Base-by-base conservation (phyloP, 2,888 invertebrate genomes). In the Idaea aversata region DNA sequence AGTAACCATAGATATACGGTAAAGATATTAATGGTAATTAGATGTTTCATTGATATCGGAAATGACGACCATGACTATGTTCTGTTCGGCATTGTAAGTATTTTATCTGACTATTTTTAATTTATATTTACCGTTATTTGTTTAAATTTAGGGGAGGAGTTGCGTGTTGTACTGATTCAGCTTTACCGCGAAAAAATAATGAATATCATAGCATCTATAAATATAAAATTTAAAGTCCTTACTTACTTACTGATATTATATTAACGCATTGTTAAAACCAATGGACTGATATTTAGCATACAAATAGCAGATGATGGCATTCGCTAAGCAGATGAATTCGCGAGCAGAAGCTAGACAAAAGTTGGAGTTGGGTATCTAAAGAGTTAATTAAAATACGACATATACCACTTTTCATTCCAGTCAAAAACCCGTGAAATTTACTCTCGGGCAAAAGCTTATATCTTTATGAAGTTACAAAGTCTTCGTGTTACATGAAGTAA, bases 1-100 rank as follows among this genome's bases (percentile, higher is more conserved):
- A 13, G 6, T 65, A 65, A 63, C 62, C 67, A 63, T 61, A 64
- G 57, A 68, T 60, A 65, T 66, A 61, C 59, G 61, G 63, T 62
- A n/a, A 72, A 75, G 74, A 76, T 79, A 67, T 78, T 73, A 61
- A 74, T 77, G 73, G 78, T 79, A 74, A 77, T 72, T 70, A 80
- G 78, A 75, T 79, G 76, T 79, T 80, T 78, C 75, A 77, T 81
- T 80, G 67, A 65, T 72, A 72, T 73, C 75, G 77, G 70, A 70
- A 72, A 25, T 34, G 59, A 59, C 34, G 16, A 59, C 34, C 34
- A 25, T 59, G 65, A 34, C 69, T 74, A 73, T 75, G 74, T 80
- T 70, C 71, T 13, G 10, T 47, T 13, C 0, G 47, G 13, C 47
- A 47, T 13, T 47, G 7, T 47, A 47, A 47, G 47, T 47, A 47